A percentile compares a stretch with the other conserved stretches of the same genome.
Conservation (phyloP, 2,113 vertebrate species). For the Theropithecus gelada region DNA sequence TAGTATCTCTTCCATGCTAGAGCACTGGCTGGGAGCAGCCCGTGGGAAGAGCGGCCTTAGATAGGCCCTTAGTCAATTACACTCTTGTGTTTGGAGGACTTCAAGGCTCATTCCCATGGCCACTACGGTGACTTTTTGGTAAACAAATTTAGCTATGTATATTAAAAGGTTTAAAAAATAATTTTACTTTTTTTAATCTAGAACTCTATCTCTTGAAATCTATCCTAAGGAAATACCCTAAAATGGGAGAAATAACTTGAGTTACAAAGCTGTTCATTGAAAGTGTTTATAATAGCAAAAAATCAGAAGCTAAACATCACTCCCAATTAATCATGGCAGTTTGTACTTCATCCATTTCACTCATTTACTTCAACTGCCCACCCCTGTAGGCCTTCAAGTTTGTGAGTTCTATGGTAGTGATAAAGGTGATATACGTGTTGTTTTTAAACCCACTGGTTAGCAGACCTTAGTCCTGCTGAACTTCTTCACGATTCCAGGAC, state of each 20-base stretch:
- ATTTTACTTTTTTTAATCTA: neutral
- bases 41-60: fast-evolving
- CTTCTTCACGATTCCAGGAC: neutral
- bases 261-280: neutral
- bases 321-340: neutral
- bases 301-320: neutral
- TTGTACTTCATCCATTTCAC: neutral
- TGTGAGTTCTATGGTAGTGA: neutral
- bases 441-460: neutral
- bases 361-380: neutral
- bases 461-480: neutral
- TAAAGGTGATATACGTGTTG: neutral
- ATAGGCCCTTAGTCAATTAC: fast-evolving
- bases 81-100: neutral
- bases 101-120: neutral
- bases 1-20: fast-evolving
- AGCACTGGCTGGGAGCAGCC: neutral
- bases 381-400: neutral
- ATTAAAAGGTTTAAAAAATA: neutral
- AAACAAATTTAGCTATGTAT: neutral
- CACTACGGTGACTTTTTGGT: neutral
- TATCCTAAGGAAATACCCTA: neutral
- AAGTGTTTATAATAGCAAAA: neutral
- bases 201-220: neutral
- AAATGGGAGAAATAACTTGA: neutral